A percentile compares a stretch with the other conserved stretches of the same genome.
Evolutionary conservation across 2,797 vertebrate genomes (phyloP).

Genomic region (Trachops cirrhosus): DNA sequence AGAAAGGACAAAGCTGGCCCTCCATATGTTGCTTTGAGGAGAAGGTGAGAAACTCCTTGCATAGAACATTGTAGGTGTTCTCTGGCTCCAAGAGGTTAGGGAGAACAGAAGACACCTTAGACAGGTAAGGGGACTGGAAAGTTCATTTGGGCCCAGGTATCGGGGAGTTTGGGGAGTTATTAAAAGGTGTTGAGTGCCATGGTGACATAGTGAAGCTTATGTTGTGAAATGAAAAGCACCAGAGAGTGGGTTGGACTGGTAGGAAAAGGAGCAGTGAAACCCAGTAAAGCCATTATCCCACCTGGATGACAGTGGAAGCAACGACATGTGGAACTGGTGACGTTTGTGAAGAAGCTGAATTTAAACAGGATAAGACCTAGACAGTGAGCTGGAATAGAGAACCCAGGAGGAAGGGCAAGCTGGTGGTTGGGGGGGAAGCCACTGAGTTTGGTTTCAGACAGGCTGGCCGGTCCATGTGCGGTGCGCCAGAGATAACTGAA

Average conservation of each 20-base stretch:
- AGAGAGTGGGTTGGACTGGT: not conserved
- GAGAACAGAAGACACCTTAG: not conserved
- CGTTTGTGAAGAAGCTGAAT: not conserved
- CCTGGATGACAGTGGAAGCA: not conserved
- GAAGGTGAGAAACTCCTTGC: not conserved
- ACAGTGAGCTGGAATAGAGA: not conserved
- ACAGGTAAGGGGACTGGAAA: not conserved
- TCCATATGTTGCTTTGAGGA: not conserved
- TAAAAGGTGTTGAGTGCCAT: not conserved
- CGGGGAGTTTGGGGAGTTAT: not conserved
- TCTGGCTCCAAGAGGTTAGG: not conserved
- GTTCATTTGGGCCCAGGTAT: not conserved
- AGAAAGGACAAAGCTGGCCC: too few relatives aligned
- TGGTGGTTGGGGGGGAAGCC: not conserved
- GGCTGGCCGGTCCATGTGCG: too few relatives aligned
- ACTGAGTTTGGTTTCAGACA: not conserved
- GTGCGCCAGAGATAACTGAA: not conserved
- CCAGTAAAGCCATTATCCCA: not conserved
- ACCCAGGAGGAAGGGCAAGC: not conserved
- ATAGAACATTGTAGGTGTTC: not conserved
- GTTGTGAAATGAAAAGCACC: not conserved
- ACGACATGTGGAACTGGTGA: not conserved
- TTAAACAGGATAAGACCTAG: not conserved
- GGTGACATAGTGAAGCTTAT: not conserved
- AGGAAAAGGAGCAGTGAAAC: not conserved